Percentiles rank a stretch among this genome's conserved stretches.
Conservation (phyloP, 2,113 vertebrate genomes). For the Hemiscyllium ocellatum region DNA sequence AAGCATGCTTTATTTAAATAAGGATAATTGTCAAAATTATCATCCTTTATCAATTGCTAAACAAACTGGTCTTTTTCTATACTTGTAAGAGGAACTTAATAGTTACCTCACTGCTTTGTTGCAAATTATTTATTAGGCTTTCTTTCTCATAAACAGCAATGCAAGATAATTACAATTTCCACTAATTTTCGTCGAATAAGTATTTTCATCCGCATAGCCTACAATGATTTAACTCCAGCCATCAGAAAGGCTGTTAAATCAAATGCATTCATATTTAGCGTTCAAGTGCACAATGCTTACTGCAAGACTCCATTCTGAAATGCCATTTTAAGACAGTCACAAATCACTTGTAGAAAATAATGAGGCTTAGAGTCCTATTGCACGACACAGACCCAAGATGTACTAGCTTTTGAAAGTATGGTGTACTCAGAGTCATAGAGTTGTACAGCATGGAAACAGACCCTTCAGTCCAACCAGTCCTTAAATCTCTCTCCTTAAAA, state of each 20-base stretch:
- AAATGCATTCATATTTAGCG: background rate
- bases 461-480: too few species aligned
- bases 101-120: background rate
- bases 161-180: background rate
- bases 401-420: background rate
- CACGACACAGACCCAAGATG: background rate
- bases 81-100: background rate
- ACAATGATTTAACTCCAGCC: background rate
- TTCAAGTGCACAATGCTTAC: background rate
- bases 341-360: background rate
- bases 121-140: slow-evolving; percentile 13
- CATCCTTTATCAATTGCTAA: background rate
- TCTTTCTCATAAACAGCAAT: background rate
- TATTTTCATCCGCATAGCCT: background rate
- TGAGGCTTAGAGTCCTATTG: background rate
- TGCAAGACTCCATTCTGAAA: background rate
- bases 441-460: too few species aligned
- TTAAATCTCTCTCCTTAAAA: too few species aligned
- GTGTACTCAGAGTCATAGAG: background rate
- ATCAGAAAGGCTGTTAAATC: background rate
- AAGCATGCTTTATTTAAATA: background rate
- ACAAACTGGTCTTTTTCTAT: background rate
- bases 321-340: background rate
- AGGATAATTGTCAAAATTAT: background rate
- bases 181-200: background rate